A percentile compares a stretch with the other conserved stretches of the same genome.
Evolutionary conservation across 2,888 invertebrate species (phyloP).

Genomic region (Macrophya alboannulata): DNA sequence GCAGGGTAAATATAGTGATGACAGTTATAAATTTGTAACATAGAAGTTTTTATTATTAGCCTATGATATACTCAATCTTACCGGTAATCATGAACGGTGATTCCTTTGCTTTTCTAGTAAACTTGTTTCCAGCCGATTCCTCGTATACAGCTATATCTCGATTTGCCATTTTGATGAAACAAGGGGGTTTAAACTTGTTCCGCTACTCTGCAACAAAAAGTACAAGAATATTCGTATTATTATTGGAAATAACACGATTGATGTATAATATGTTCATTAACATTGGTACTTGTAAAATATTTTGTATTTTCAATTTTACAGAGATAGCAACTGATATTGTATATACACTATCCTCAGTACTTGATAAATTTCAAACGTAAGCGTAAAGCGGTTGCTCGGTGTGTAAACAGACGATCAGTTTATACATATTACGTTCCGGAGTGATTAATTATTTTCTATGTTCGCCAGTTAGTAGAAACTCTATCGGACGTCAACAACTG

Average conservation of each 20-base stretch:
- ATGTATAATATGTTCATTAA: not conserved
- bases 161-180: not conserved
- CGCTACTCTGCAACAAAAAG: conserved; percentile 32
- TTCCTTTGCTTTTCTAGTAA: conserved; percentile 87
- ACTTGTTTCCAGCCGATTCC: conserved; percentile 77
- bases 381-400: not conserved
- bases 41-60: not conserved
- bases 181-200: not conserved
- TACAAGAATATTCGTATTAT: not conserved
- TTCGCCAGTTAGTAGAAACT: not conserved
- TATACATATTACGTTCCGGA: not conserved
- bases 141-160: not conserved
- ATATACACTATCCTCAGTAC: not conserved
- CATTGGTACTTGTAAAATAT: not conserved
- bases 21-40: not conserved
- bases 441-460: conserved; percentile 13
- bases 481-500: not conserved
- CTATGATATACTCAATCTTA: conserved; percentile 76
- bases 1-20: no score
- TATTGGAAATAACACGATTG: not conserved
- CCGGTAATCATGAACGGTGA: conserved; percentile 89
- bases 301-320: not conserved
- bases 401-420: not conserved
- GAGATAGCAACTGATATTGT: not conserved
- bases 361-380: not conserved